Conservation (phyloP, 2,888 invertebrate genomes). For the Trichopria drosophilae region DNA sequence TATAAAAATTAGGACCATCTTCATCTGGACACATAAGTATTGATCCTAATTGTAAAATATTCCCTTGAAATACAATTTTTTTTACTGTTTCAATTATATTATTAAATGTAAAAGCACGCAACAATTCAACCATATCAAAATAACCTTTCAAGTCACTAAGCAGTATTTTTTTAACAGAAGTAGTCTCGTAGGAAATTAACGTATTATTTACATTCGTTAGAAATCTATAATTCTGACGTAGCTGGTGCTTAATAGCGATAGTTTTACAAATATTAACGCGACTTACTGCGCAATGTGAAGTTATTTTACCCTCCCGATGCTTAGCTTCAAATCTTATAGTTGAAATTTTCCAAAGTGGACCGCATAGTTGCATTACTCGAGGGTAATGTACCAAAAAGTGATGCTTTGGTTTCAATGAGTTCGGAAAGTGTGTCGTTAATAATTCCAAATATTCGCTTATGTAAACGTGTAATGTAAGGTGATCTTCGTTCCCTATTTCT, state of each 20-base stretch:
- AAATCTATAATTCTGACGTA: conserved; percentile 28
- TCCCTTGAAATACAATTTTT: not conserved
- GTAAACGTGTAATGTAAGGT: too few species aligned
- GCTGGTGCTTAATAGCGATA: conserved; percentile 31
- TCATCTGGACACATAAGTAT: not conserved
- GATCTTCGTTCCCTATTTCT: too few species aligned
- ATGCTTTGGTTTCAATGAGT: conserved; percentile 36
- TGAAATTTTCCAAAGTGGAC: conserved; percentile 31
- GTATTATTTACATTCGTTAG: conserved; percentile 6
- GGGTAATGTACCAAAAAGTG: conserved; percentile 33
- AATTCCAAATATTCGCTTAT: too few species aligned
- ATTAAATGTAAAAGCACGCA: not conserved
- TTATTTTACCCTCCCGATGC: conserved; percentile 30
- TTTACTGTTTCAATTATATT: not conserved
- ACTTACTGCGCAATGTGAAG: conserved; percentile 20
- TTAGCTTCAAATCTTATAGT: conserved; percentile 30
- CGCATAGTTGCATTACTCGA: conserved; percentile 28
- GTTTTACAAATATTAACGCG: conserved; percentile 31
- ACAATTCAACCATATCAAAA: too few species aligned
- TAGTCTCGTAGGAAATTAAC: not conserved
- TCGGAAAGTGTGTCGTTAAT: too few species aligned
- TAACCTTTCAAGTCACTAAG: too few species aligned
- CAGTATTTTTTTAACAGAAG: not conserved
- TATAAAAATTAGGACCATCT: not conserved
- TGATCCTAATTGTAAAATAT: not conserved